A percentile compares a stretch with the other conserved stretches of the same genome.
Evolutionary conservation across 1,140 invertebrate genomes (phyloP).

Genomic region (Drosophila subobscura): DNA sequence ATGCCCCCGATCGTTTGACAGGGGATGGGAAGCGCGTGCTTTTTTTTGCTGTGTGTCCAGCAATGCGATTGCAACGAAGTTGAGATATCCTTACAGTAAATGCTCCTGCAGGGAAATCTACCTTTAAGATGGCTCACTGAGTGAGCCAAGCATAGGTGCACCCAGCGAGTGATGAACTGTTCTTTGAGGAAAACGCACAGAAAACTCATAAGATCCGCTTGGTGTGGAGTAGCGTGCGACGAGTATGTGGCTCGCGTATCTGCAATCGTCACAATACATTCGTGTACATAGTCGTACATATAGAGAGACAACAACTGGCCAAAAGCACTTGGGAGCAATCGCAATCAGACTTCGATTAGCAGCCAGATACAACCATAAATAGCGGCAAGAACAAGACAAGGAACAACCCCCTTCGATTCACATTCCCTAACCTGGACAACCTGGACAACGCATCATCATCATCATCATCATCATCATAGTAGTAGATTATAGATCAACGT

Average conservation of each 20-base stretch:
- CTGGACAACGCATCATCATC: background rate
- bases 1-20: background rate
- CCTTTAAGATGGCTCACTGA: no score
- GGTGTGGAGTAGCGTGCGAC: slow-evolving; percentile 2
- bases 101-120: no score
- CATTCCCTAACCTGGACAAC: background rate
- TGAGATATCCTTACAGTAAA: background rate
- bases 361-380: slow-evolving; percentile 66
- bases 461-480: background rate
- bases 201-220: no score
- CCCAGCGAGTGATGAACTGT: no score
- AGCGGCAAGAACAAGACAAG: slow-evolving; percentile 47
- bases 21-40: slow-evolving; percentile 8
- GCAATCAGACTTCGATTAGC: slow-evolving; percentile 72
- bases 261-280: slow-evolving; percentile 8
- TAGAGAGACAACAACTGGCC: slow-evolving; percentile 53
- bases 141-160: no score
- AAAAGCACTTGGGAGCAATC: slow-evolving; percentile 58
- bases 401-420: slow-evolving; percentile 7
- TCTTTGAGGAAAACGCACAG: no score
- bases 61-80: background rate
- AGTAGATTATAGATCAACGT: no score
- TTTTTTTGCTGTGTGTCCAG: background rate
- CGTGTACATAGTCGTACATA: background rate
- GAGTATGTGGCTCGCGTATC: slow-evolving; percentile 17